Evolutionary conservation across 2,797 vertebrate genomes (phyloP).

Genomic region (Tinamus major): DNA sequence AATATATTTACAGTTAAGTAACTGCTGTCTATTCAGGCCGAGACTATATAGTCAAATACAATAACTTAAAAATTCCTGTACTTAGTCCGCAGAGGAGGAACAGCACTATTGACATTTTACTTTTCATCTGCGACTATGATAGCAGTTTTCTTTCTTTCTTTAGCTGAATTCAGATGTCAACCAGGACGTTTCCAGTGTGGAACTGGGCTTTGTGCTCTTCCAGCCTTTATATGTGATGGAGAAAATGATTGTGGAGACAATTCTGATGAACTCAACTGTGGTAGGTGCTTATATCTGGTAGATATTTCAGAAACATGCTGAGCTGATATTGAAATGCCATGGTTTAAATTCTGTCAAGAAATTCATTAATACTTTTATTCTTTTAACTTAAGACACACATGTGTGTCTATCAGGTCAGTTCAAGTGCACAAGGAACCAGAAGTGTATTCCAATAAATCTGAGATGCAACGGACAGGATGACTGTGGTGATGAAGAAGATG

Average conservation of each 20-base stretch:
- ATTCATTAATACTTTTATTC: not conserved
- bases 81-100: not conserved
- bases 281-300: conserved; percentile 76
- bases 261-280: conserved; percentile 94
- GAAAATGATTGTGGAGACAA: conserved; percentile 96
- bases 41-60: not conserved
- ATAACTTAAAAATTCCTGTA: not conserved
- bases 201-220: conserved; percentile 95
- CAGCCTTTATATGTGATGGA: conserved; percentile 97
- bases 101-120: not conserved
- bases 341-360: not conserved
- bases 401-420: conserved; percentile 97
- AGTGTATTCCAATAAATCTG: conserved; percentile 86
- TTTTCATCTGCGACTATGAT: not conserved
- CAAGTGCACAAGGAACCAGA: conserved; percentile 94
- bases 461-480: conserved; percentile 98
- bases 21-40: not conserved
- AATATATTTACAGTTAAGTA: not conserved
- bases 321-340: not conserved
- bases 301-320: not conserved
- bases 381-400: conserved; percentile 87
- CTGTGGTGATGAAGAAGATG: conserved; percentile 96
- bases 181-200: conserved; percentile 97
- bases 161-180: conserved; percentile 94
- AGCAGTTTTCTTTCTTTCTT: not conserved